Percentiles rank a stretch among this genome's conserved stretches.
These are phyloP conservation scores for Harmothoe impar DNA, from an alignment of 2,888 invertebrate species.

Conservation along the genomic window DNA sequence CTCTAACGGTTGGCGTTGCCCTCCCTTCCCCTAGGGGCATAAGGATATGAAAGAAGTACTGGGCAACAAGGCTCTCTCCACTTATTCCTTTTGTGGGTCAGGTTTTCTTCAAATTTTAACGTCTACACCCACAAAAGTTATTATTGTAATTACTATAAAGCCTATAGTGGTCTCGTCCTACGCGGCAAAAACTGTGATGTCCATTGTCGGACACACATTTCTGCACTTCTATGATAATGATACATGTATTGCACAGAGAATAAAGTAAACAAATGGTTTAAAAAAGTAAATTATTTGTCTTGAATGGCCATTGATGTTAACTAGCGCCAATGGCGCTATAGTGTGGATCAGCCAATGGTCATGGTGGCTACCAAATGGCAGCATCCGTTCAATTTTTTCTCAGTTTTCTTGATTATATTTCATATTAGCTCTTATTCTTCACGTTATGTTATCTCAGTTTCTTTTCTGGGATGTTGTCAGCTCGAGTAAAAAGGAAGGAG, in stretches of 20 bases:
- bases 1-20: constrained; percentile 20
- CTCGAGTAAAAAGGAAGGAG: constrained; percentile 54
- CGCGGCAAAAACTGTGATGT: neutral
- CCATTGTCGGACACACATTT: neutral
- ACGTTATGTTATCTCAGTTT: neutral
- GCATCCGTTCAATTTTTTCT: neutral
- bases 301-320: neutral
- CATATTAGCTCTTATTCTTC: neutral
- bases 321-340: neutral
- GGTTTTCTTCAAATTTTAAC: neutral
- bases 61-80: constrained; percentile 24
- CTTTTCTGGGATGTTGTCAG: neutral
- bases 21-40: constrained; percentile 38
- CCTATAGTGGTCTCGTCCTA: neutral
- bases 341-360: neutral
- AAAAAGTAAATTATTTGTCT: neutral
- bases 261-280: neutral
- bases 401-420: neutral
- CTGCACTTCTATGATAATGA: neutral
- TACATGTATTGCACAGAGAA: constrained; percentile 59
- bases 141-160: neutral
- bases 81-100: neutral
- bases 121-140: too few relatives aligned
- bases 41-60: constrained; percentile 55
- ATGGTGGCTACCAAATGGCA: neutral